Base-by-base conservation (phyloP, 2,113 vertebrate genomes). In the Oryzias woworae region DNA sequence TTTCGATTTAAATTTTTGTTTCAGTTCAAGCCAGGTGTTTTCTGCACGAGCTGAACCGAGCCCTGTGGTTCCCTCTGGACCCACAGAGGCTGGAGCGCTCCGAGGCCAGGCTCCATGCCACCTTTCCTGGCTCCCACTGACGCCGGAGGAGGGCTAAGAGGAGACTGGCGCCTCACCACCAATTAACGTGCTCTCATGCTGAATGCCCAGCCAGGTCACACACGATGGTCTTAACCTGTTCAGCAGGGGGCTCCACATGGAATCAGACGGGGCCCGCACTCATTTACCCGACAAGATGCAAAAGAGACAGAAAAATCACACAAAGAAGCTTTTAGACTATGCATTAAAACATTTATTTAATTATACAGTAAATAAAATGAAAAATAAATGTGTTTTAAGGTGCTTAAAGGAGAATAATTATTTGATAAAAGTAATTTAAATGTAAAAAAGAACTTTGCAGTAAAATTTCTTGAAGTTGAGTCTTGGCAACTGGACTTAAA, bases 111-210 rank as follows among this genome's bases (percentile, higher is more conserved):
- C 80, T 82, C 72, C 48, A 66, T 83, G 81, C 84, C 86, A 90
- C 84, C 75, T 82, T 75, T 83, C 75, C 72, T 86, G 78, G 76
- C 85, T 68, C 71, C 14, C 62, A 49, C 60, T 66, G 74, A 78
- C 48, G 78, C 73, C 75, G 70, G 73, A 59, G 75, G 64, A 67
- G 58, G 50, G 60, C 41, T 20, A 43, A 53, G 76, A 69, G 49
- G 78, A 75, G 73, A 80, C 79, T 85, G 86, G 85, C 76, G 86
- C 85, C 85, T 86, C 75, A 69, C 57, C 15, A 20, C 73, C 75
- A 88, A 82, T 90, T 88, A 85, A 78, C 75, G 57, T 84, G 69
- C 77, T 76, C 80, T 81, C 82, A 75, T 59, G 54, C 69, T 47
- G 69, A 75, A 75, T 69, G 60, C 57, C 62, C 31, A 24, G 80